Base-by-base conservation (phyloP, 2,888 invertebrate species). In the Lacanobia wlatinum region DNA sequence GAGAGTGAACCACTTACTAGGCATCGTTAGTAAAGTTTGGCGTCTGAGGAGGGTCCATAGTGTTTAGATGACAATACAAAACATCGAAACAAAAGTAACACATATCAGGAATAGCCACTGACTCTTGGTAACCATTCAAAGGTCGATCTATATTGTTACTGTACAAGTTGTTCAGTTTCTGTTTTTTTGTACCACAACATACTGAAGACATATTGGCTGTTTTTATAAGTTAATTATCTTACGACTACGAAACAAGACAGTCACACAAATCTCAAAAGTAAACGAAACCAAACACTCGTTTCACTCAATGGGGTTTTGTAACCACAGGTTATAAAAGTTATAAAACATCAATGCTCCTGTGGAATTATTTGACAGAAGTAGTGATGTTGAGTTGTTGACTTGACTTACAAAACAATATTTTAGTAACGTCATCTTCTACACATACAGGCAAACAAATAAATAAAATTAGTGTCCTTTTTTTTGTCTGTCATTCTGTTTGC, bases 31-130 rank as follows among this genome's bases (percentile, higher is more conserved):
- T 98, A 95, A 99, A 99, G 94, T 97, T 97, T 90, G 99, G 99
- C 87, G 98, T 97, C 94, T 98, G 98, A 86, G 99, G 99, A 87
- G 98, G 98, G 87, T 99, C 99, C 93, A 98, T 97, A 93, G 98
- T 98, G 96, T 99, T 98, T 90, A 99, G 97, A 96, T 99, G 98
- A 95, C 98, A 98, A 96, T 99, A 98, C 85, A 99, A 97, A 88
- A 99, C 99, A 96, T 99, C 99, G 97, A 99, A 99, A 97, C 99
- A 99, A 97, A 98, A 99, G 97, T 98, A 98, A 94, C 99, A 99
- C 99, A 99, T 99, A 94, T 99, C 99, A 82, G 98, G 98, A 93
- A 98, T 97, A 87, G 98, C 98, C 86, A 99, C 98, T 87, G 94
- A 91, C 85, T 96, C 96, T 88, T 95, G 93, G 90, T 95, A 94